Percentiles rank a stretch among this genome's conserved stretches.
phyloP scores from a whole-genome alignment of 2,888 invertebrate genomes.

The Hypomecis punctinalis region DNA sequence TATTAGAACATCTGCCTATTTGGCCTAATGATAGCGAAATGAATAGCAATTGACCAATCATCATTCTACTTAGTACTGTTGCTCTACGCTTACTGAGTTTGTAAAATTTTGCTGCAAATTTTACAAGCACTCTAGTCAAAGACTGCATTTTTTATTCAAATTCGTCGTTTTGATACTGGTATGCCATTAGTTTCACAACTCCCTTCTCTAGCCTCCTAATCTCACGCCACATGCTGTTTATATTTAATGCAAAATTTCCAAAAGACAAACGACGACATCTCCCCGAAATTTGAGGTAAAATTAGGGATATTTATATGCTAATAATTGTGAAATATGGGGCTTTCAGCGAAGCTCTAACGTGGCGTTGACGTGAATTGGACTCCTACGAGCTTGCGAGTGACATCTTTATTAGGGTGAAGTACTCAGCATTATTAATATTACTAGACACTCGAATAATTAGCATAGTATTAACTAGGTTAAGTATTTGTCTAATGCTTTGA shows the following conservation, averaged over 20 bases:
- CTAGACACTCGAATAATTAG: neutral
- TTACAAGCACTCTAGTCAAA: no score
- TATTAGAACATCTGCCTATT: no score
- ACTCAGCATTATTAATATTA: neutral
- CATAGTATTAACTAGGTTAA: neutral
- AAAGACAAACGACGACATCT: conserved; percentile 18
- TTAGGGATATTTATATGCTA: conserved; percentile 33
- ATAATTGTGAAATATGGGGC: conserved; percentile 31
- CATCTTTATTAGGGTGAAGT: conserved; percentile 13
- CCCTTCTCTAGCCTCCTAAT: neutral
- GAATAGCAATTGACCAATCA: no score
- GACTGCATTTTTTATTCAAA: no score
- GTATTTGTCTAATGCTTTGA: neutral
- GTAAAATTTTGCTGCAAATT: no score
- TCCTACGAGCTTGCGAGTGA: conserved; percentile 11
- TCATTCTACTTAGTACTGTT: no score
- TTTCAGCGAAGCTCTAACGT: conserved; percentile 25
- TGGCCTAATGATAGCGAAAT: no score
- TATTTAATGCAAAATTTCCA: conserved; percentile 18
- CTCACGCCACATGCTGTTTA: conserved; percentile 10
- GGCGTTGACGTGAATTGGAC: conserved; percentile 28
- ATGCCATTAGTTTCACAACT: no score
- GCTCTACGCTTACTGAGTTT: no score
- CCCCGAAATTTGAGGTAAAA: conserved; percentile 21
- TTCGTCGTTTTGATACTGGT: no score